Percentiles rank a stretch among this genome's conserved stretches.
Conservation (phyloP, 2,797 vertebrate genomes). For the Macropodus opercularis region DNA sequence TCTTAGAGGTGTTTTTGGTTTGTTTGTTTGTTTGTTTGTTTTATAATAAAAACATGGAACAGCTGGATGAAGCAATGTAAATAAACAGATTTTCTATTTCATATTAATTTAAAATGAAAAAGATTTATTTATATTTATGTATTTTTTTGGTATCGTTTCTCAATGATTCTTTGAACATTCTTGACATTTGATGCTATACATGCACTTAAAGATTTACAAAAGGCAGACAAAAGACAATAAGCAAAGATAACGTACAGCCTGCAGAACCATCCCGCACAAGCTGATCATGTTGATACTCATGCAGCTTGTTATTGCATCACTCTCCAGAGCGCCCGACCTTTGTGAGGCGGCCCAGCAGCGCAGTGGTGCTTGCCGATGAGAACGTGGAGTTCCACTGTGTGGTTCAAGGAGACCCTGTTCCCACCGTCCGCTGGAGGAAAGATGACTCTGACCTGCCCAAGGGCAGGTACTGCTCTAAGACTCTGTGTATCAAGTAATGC, state of each 20-base stretch:
- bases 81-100: neutral
- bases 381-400: constrained; percentile 92
- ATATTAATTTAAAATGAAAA: too few species aligned
- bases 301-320: constrained; percentile 2
- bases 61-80: neutral
- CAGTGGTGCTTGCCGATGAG: constrained; percentile 89
- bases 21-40: too few species aligned
- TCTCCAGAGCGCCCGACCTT: constrained; percentile 91
- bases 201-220: too few species aligned
- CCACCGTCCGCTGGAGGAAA: constrained; percentile 93
- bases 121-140: too few species aligned
- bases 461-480: constrained; percentile 83
- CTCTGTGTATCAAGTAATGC: constrained; percentile 25
- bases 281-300: constrained; percentile 16
- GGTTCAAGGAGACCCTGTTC: constrained; percentile 92
- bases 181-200: too few species aligned
- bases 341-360: constrained; percentile 89
- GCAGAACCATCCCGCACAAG: neutral
- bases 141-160: too few species aligned
- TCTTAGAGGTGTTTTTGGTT: neutral
- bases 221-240: too few species aligned
- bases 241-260: too few species aligned
- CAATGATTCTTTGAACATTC: too few species aligned
- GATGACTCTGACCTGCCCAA: constrained; percentile 93
- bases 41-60: too few species aligned